Evolutionary conservation across 2,888 invertebrate genomes (phyloP).

Genomic region (Trissoscelio sp.): DNA sequence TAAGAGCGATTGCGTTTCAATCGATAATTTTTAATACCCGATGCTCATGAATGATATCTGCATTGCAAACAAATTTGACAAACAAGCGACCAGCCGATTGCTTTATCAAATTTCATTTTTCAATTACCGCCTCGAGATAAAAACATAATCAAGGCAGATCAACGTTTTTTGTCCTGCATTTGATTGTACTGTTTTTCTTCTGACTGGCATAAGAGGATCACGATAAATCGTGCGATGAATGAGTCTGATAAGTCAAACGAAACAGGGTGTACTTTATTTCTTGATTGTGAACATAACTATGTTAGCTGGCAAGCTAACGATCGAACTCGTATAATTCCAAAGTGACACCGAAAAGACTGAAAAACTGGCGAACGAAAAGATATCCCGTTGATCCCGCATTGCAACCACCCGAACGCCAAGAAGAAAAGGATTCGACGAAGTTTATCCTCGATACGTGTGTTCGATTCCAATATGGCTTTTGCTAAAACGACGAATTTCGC

Average conservation of each 20-base stretch:
- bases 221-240: conserved; percentile 62
- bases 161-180: conserved; percentile 9
- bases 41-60: too few relatives aligned
- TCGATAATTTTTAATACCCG: too few relatives aligned
- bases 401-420: conserved; percentile 64
- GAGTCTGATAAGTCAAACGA: conserved; percentile 64
- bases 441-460: conserved; percentile 80
- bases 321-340: conserved; percentile 74
- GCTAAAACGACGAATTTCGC: conserved; percentile 61
- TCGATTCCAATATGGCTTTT: conserved; percentile 72
- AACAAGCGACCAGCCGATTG: too few relatives aligned
- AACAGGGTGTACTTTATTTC: conserved; percentile 59
- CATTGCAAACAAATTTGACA: too few relatives aligned
- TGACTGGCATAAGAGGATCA: conserved; percentile 50
- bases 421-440: conserved; percentile 72
- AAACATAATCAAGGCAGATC: conserved; percentile 9
- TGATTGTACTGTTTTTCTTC: conserved; percentile 16
- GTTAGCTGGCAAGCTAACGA: conserved; percentile 74
- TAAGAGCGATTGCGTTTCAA: background rate
- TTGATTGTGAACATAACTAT: conserved; percentile 57
- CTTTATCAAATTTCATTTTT: conserved; percentile 19
- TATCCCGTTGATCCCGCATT: conserved; percentile 70
- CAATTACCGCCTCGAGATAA: conserved; percentile 1
- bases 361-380: conserved; percentile 66
- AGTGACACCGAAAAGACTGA: conserved; percentile 49